Evolutionary conservation across 92 coral and sea anemone genomes (phyloP).

Genomic region (Epizoanthus fatuus): DNA sequence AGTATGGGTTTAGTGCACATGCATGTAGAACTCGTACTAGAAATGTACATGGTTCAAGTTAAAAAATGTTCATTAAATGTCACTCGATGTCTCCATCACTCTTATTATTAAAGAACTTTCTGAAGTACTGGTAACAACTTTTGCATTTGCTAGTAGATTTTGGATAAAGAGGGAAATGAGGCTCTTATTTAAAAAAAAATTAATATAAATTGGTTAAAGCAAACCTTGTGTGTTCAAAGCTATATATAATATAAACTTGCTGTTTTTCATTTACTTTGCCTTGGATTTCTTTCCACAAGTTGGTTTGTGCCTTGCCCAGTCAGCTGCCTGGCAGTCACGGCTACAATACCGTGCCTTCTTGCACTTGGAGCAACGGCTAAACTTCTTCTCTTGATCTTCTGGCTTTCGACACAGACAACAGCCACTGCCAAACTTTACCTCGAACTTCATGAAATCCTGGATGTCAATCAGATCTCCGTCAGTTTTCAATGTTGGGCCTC

Average conservation of each 20-base stretch:
- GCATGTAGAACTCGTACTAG: too few relatives aligned
- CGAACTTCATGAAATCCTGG: slow-evolving; percentile 24
- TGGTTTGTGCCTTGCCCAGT: slow-evolving; percentile 22
- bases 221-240: not conserved
- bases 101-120: too few relatives aligned
- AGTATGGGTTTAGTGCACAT: too few relatives aligned
- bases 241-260: not conserved
- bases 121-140: too few relatives aligned
- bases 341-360: slow-evolving; percentile 42
- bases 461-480: slow-evolving; percentile 2
- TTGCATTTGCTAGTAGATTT: too few relatives aligned
- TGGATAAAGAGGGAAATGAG: too few relatives aligned
- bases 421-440: slow-evolving; percentile 19
- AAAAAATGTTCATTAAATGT: too few relatives aligned
- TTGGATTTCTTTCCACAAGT: slow-evolving; percentile 19
- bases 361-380: slow-evolving; percentile 27
- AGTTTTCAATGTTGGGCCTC: not conserved
- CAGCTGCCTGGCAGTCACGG: slow-evolving; percentile 18
- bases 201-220: too few relatives aligned
- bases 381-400: slow-evolving; percentile 22
- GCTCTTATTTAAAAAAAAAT: too few relatives aligned
- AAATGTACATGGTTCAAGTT: too few relatives aligned
- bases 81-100: too few relatives aligned
- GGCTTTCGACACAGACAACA: slow-evolving; percentile 36
- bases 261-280: not conserved